phyloP scores from a whole-genome alignment of 2,888 invertebrate genomes.

The Hemaris fuciformis region DNA sequence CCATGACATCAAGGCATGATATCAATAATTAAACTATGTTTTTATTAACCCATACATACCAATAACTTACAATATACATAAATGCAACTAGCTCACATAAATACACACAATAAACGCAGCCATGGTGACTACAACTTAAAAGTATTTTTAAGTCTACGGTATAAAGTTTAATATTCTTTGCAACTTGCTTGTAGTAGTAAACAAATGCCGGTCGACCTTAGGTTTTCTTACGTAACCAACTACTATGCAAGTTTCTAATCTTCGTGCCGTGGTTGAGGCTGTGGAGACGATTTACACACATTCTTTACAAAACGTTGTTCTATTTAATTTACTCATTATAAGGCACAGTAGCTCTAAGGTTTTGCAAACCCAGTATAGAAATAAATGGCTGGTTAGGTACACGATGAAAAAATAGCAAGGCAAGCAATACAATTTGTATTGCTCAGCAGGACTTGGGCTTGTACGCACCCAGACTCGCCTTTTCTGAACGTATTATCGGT shows the following conservation, averaged over 20 bases:
- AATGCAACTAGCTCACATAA: neutral
- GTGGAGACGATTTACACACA: neutral
- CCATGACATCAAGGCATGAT: too few species aligned
- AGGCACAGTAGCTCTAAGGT: neutral
- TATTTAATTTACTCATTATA: neutral
- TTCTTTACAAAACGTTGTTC: neutral
- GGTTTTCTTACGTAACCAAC: conserved; percentile 27
- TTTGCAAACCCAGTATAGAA: too few species aligned
- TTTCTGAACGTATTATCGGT: too few species aligned
- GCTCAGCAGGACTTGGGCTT: too few species aligned
- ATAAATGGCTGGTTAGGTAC: too few species aligned
- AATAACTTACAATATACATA: neutral
- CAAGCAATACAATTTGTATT: too few species aligned
- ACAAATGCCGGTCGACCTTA: conserved; percentile 18
- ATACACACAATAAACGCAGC: neutral
- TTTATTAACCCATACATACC: too few species aligned
- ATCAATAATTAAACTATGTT: too few species aligned
- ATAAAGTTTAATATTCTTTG: neutral
- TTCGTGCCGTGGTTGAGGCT: neutral
- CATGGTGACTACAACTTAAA: neutral
- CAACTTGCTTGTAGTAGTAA: neutral
- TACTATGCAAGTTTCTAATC: conserved; percentile 4
- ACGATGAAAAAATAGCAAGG: too few species aligned
- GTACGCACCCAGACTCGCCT: too few species aligned
- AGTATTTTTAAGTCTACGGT: neutral